These are phyloP conservation scores for Shargacucullia verbasci DNA, from an alignment of 2,888 invertebrate species.

Conservation along the genomic window DNA sequence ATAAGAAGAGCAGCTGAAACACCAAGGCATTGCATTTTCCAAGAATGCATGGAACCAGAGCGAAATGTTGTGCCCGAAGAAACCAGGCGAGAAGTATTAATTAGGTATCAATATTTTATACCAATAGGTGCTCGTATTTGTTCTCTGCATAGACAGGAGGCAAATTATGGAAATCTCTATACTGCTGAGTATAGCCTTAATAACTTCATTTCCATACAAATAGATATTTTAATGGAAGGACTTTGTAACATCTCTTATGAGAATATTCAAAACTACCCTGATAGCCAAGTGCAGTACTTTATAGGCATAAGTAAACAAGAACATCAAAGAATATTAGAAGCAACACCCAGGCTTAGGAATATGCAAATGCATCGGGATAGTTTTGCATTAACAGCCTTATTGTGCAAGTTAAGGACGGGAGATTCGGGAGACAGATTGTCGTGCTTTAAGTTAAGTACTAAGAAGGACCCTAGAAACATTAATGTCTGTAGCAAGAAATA, in stretches of 20 bases:
- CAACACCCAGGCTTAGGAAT: too few relatives aligned
- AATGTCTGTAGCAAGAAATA: conserved; percentile 13
- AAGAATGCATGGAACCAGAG: conserved; percentile 8
- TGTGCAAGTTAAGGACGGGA: conserved; percentile 25
- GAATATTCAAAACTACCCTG: too few relatives aligned
- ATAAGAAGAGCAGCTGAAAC: conserved; percentile 16
- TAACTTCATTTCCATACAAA: conserved; percentile 1
- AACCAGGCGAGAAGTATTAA: conserved; percentile 5
- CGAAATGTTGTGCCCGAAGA: conserved; percentile 12
- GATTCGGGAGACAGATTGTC: conserved; percentile 14
- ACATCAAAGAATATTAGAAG: too few relatives aligned
- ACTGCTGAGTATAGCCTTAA: conserved; percentile 12
- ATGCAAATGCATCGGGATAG: conserved; percentile 22
- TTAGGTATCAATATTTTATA: conserved; percentile 8
- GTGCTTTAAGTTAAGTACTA: conserved; percentile 14
- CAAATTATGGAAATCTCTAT: conserved; percentile 9
- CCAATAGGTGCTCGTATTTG: conserved; percentile 15
- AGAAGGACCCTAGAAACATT: conserved; percentile 12
- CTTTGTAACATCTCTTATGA: conserved; percentile 4
- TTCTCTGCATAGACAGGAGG: conserved; percentile 3
- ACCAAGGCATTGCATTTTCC: conserved; percentile 10
- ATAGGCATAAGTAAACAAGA: too few relatives aligned
- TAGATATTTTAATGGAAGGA: conserved; percentile 24
- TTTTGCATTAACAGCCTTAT: conserved; percentile 20
- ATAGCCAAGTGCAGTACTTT: too few relatives aligned